These are phyloP conservation scores for Sinocyclocheilus grahami DNA, from an alignment of 2,113 vertebrate genomes.

Conservation along the genomic window DNA sequence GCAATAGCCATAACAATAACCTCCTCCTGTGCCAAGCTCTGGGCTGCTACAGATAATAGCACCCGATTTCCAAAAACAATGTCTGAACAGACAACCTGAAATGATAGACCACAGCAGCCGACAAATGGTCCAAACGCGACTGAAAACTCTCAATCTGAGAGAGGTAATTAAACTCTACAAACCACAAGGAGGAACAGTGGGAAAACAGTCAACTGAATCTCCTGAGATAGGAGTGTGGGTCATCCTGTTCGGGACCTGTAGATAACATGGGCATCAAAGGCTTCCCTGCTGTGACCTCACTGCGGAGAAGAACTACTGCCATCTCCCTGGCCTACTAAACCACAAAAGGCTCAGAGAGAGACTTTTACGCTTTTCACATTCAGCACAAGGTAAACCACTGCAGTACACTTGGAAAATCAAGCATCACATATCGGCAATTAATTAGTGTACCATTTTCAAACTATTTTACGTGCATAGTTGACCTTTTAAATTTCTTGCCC, in stretches of 20 bases:
- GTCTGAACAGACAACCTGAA: constrained; percentile 22
- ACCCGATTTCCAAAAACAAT: constrained; percentile 34
- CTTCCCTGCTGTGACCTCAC: constrained; percentile 21
- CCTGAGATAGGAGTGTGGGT: not conserved
- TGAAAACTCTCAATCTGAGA: constrained; percentile 3
- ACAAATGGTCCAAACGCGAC: not conserved
- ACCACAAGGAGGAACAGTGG: not conserved
- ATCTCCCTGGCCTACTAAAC: constrained; percentile 17
- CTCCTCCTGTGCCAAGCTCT: constrained; percentile 31
- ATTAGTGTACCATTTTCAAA: constrained; percentile 60
- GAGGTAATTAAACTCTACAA: constrained; percentile 19
- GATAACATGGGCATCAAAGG: constrained; percentile 6
- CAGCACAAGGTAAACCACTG: not conserved
- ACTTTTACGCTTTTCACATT: constrained; percentile 9
- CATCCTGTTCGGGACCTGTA: not conserved
- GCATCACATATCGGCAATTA: constrained; percentile 56
- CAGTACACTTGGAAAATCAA: constrained; percentile 12
- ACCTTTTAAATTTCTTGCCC: constrained; percentile 7
- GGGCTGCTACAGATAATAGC: constrained; percentile 42
- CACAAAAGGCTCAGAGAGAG: constrained; percentile 7
- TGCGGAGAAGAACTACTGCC: not conserved
- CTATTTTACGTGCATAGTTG: constrained; percentile 63
- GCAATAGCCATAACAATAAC: constrained; percentile 54
- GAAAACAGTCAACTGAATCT: not conserved
- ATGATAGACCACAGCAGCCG: constrained; percentile 5